Conservation (phyloP, 2,113 vertebrate genomes). For the Grammomys dolichurus region DNA sequence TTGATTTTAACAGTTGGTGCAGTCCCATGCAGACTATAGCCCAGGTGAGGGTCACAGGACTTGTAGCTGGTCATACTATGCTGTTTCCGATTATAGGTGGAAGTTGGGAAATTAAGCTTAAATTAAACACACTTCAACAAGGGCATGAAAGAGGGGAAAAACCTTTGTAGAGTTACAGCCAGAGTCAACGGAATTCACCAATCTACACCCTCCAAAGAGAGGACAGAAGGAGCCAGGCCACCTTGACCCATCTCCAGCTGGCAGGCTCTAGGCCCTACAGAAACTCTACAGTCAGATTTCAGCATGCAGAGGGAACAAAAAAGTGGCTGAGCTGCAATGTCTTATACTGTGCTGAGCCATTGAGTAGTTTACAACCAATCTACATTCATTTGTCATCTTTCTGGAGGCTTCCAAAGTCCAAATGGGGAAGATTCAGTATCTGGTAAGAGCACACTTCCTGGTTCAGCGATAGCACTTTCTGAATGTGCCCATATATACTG, state of each 20-base stretch:
- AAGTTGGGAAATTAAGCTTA: no score
- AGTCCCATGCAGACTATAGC: not conserved
- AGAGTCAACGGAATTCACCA: not conserved
- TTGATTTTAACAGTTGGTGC: not conserved
- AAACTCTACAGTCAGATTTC: not conserved
- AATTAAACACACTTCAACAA: not conserved
- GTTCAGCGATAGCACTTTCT: not conserved
- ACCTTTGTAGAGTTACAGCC: not conserved
- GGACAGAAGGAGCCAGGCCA: not conserved
- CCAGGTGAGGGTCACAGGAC: rapidly evolving
- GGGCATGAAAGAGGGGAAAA: not conserved
- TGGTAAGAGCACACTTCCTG: not conserved
- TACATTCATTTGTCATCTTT: not conserved
- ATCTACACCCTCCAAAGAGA: rapidly evolving
- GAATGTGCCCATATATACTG: not conserved
- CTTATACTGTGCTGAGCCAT: not conserved
- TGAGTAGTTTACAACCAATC: not conserved
- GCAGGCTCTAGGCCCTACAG: not conserved
- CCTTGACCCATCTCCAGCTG: not conserved
- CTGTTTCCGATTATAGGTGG: not conserved
- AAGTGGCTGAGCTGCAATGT: not conserved
- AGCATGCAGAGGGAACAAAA: not conserved
- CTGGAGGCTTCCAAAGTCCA: not conserved
- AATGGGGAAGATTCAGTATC: not conserved
- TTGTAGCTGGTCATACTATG: not conserved